phyloP scores from a whole-genome alignment of 2,797 vertebrate genomes.

The Avahi laniger region DNA sequence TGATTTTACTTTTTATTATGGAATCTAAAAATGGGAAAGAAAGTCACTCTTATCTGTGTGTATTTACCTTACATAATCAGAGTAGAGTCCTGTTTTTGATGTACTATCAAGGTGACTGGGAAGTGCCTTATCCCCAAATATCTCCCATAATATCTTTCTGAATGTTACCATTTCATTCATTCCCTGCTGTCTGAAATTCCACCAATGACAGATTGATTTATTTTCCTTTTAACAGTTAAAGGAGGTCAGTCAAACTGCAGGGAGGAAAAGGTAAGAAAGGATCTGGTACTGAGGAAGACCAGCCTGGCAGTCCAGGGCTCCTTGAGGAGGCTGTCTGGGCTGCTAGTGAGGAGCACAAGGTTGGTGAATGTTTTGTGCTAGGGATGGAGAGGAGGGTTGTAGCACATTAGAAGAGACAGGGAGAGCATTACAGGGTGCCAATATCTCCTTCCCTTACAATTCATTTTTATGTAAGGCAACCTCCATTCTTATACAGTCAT shows the following conservation, averaged over 20 bases:
- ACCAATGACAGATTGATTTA: background rate
- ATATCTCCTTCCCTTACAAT: background rate
- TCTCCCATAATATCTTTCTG: background rate
- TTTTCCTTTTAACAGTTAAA: background rate
- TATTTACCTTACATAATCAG: background rate
- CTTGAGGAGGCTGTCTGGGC: background rate
- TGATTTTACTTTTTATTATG: background rate
- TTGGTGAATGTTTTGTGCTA: background rate
- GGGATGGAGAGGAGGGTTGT: no score
- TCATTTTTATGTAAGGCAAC: background rate
- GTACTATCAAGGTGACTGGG: background rate
- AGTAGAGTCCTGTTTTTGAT: background rate
- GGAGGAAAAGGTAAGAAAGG: background rate
- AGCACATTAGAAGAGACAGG: background rate
- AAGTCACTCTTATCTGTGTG: fast-evolving
- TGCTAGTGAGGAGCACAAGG: fast-evolving
- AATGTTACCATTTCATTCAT: background rate
- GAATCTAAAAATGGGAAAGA: background rate
- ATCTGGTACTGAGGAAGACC: background rate
- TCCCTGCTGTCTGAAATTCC: background rate
- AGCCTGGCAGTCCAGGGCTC: background rate
- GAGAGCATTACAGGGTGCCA: background rate
- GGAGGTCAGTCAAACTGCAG: background rate
- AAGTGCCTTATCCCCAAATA: background rate
- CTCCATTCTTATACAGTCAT: background rate